These are phyloP conservation scores for Melanostoma scalare DNA, from an alignment of 2,888 invertebrate genomes.

Conservation along the genomic window DNA sequence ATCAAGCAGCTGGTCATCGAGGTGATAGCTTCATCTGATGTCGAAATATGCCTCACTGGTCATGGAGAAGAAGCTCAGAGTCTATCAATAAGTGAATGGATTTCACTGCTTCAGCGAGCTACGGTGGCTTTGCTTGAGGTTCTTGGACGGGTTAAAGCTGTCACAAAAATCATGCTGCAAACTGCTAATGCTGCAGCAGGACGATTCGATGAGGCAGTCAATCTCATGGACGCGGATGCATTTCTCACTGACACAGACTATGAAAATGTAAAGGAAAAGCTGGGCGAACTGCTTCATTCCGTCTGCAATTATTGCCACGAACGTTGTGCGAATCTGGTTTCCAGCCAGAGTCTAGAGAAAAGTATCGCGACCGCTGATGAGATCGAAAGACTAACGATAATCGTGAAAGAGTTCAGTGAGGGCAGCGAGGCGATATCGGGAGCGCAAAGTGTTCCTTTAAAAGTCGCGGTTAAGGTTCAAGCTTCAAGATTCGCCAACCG, in stretches of 20 bases:
- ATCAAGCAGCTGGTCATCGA: constrained; percentile 95
- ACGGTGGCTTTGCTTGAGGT: constrained; percentile 87
- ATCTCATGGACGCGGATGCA: constrained; percentile 86
- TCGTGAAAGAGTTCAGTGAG: constrained; percentile 90
- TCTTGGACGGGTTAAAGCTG: constrained; percentile 88
- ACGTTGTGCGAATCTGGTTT: constrained; percentile 93
- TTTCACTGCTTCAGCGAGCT: constrained; percentile 86
- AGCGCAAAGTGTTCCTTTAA: constrained; percentile 89
- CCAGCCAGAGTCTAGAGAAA: constrained; percentile 88
- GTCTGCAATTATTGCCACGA: constrained; percentile 97
- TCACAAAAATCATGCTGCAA: constrained; percentile 90
- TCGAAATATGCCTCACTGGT: constrained; percentile 84
- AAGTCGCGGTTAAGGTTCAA: constrained; percentile 92
- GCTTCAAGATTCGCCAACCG: constrained; percentile 94
- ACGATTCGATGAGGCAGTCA: constrained; percentile 82
- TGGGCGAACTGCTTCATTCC: constrained; percentile 90
- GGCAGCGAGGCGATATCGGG: constrained; percentile 90
- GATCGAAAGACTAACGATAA: constrained; percentile 88
- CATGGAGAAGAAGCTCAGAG: constrained; percentile 82
- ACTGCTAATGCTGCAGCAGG: constrained; percentile 87
- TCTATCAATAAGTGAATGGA: constrained; percentile 87
- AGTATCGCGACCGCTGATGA: constrained; percentile 88
- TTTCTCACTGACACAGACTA: constrained; percentile 88
- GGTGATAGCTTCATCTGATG: constrained; percentile 84
- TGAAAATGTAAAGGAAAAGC: constrained; percentile 86